phyloP scores from a whole-genome alignment of 2,888 invertebrate genomes.

The Drepana falcataria region DNA sequence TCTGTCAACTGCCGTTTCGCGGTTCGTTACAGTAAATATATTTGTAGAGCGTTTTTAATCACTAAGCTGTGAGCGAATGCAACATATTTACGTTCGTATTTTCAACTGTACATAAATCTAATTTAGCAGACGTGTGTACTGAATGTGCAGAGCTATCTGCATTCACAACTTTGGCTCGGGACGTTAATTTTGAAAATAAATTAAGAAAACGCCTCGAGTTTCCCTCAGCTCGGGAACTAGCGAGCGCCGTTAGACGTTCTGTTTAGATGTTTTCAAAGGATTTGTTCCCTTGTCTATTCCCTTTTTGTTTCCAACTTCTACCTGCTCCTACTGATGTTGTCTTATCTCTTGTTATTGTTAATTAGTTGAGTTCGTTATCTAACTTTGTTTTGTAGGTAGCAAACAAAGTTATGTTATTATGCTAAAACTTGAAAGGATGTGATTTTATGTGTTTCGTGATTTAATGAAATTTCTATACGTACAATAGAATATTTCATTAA shows the following conservation, averaged over 20 bases:
- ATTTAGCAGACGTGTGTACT: neutral
- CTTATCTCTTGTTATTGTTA: constrained; percentile 40
- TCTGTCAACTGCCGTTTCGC: no score
- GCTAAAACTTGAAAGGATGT: no score
- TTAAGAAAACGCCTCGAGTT: constrained; percentile 57
- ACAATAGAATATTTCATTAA: no score
- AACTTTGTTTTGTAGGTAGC: neutral
- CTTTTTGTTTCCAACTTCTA: constrained; percentile 55
- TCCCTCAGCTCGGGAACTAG: constrained; percentile 43
- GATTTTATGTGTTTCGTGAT: no score
- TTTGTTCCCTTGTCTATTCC: constrained; percentile 40
- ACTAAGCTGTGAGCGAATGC: neutral
- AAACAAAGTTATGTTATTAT: no score
- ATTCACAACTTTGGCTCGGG: constrained; percentile 30
- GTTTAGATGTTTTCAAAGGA: constrained; percentile 66
- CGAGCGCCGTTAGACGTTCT: constrained; percentile 41
- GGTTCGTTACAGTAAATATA: no score
- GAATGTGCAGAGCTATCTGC: constrained; percentile 22
- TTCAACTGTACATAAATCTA: neutral
- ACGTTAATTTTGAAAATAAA: constrained; percentile 64
- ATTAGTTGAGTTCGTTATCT: constrained; percentile 21
- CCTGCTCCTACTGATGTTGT: constrained; percentile 39
- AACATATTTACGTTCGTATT: neutral
- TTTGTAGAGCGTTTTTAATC: neutral
- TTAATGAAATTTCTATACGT: no score